These are phyloP conservation scores for Drosophila baimaii DNA, from an alignment of 1,140 invertebrate genomes.

Conservation along the genomic window DNA sequence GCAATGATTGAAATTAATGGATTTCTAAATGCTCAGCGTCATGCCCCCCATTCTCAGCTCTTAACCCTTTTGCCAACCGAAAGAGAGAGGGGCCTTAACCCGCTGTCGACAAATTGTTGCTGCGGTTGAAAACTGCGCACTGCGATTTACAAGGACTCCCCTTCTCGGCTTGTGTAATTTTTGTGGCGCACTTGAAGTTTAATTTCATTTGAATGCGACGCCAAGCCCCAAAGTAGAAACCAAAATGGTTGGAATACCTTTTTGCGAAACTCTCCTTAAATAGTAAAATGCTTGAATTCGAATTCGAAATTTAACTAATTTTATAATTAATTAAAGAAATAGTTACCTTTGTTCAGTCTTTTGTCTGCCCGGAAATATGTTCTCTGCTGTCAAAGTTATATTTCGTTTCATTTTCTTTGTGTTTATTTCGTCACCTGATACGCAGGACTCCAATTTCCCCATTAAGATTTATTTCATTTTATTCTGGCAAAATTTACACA, in stretches of 20 bases:
- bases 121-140: slow-evolving; percentile 27
- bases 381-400: too few species aligned
- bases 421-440: not conserved
- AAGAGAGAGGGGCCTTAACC: slow-evolving; percentile 1
- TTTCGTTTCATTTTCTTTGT: too few species aligned
- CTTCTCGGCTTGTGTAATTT: slow-evolving; percentile 2
- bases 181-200: slow-evolving; percentile 40
- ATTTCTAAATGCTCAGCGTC: slow-evolving; percentile 72
- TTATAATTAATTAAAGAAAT: not conserved
- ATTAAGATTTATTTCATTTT: not conserved
- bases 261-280: too few species aligned
- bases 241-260: not conserved
- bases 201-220: slow-evolving; percentile 56
- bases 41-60: slow-evolving; percentile 20
- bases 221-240: slow-evolving; percentile 12
- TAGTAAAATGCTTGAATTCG: too few species aligned
- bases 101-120: slow-evolving; percentile 58
- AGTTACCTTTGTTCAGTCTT: not conserved
- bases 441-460: not conserved
- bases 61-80: slow-evolving; percentile 41
- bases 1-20: slow-evolving; percentile 80
- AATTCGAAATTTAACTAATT: too few species aligned
- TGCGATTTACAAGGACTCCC: slow-evolving; percentile 30
- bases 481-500: slow-evolving; percentile 14
- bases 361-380: too few species aligned